Percentiles rank a stretch among this genome's conserved stretches.
phyloP scores from a whole-genome alignment of 2,797 vertebrate genomes.

The Serranus cabrilla region DNA sequence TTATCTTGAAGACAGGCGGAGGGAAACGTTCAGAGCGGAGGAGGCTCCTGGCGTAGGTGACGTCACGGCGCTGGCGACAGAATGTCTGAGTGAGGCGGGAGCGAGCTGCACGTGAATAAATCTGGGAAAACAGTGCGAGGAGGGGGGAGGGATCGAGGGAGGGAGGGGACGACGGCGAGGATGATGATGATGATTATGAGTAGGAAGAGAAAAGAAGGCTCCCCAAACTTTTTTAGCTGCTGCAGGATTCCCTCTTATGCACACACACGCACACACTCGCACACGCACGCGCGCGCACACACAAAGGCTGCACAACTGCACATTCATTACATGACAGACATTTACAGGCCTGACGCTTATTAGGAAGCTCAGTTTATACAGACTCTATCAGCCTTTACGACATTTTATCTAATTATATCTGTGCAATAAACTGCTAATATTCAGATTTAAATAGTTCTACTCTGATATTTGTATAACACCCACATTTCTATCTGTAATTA shows the following conservation, averaged over 20 bases:
- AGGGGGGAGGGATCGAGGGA: slow-evolving; percentile 14
- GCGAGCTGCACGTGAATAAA: slow-evolving; percentile 88
- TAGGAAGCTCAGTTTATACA: slow-evolving; percentile 44
- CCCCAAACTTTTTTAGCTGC: slow-evolving; percentile 29
- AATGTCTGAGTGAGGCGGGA: slow-evolving; percentile 90
- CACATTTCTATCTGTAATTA: neutral
- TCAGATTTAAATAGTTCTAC: slow-evolving; percentile 19
- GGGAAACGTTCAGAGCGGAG: slow-evolving; percentile 76
- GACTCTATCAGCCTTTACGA: slow-evolving; percentile 29
- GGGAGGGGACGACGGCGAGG: neutral
- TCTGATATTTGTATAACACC: neutral
- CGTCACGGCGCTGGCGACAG: slow-evolving; percentile 90
- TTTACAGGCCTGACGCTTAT: slow-evolving; percentile 20
- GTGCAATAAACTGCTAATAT: slow-evolving; percentile 10
- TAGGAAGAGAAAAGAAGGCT: slow-evolving; percentile 41
- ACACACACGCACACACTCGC: neutral
- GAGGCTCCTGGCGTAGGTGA: slow-evolving; percentile 79
- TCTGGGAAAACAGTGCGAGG: slow-evolving; percentile 85
- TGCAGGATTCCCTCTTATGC: slow-evolving; percentile 29
- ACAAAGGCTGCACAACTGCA: slow-evolving; percentile 24
- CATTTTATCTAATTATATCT: slow-evolving; percentile 31
- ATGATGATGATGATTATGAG: slow-evolving; percentile 34
- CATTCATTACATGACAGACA: slow-evolving; percentile 37
- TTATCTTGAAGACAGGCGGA: slow-evolving; percentile 81
- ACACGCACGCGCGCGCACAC: neutral